A percentile compares a stretch with the other conserved stretches of the same genome.
phyloP scores from a whole-genome alignment of 2,888 invertebrate genomes.

The Terebella lapidaria region DNA sequence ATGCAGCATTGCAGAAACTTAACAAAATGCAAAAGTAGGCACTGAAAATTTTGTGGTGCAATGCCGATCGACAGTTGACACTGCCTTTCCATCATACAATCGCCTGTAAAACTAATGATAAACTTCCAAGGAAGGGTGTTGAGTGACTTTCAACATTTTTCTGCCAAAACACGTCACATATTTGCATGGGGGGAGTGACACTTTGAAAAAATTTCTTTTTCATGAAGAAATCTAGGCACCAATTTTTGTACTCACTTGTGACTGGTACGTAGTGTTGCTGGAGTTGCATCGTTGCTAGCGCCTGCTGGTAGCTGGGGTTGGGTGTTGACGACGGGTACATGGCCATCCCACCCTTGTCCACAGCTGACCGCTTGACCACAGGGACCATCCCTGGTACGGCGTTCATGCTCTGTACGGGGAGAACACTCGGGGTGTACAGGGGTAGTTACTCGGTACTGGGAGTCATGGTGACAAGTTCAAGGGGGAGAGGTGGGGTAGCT shows the following conservation, averaged over 20 bases:
- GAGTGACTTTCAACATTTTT: too few relatives aligned
- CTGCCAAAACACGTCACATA: too few relatives aligned
- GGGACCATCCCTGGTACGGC: slow-evolving; percentile 87
- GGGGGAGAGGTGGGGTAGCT: background rate
- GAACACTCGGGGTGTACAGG: background rate
- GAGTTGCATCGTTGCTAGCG: slow-evolving; percentile 6
- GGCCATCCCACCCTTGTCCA: slow-evolving; percentile 74
- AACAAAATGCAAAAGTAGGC: too few relatives aligned
- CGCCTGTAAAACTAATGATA: too few relatives aligned
- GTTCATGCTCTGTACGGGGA: slow-evolving; percentile 54
- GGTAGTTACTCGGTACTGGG: background rate
- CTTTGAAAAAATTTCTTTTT: too few relatives aligned
- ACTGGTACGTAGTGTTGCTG: slow-evolving; percentile 68
- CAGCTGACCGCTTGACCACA: slow-evolving; percentile 88
- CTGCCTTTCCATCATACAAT: too few relatives aligned
- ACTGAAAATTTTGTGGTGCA: too few relatives aligned
- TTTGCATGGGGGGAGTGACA: too few relatives aligned
- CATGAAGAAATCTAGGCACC: too few relatives aligned
- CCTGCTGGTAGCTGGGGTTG: slow-evolving; percentile 10
- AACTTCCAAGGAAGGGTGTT: too few relatives aligned
- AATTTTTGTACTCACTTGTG: slow-evolving; percentile 5
- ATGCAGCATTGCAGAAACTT: too few relatives aligned
- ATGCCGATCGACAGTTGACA: too few relatives aligned
- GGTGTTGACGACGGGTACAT: slow-evolving; percentile 9
- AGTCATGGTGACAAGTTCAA: background rate